Evolutionary conservation across 2,888 invertebrate species (phyloP), one percentile per base, ranked within the genome.

Genomic region (Rhamphomyia laevipes): DNA sequence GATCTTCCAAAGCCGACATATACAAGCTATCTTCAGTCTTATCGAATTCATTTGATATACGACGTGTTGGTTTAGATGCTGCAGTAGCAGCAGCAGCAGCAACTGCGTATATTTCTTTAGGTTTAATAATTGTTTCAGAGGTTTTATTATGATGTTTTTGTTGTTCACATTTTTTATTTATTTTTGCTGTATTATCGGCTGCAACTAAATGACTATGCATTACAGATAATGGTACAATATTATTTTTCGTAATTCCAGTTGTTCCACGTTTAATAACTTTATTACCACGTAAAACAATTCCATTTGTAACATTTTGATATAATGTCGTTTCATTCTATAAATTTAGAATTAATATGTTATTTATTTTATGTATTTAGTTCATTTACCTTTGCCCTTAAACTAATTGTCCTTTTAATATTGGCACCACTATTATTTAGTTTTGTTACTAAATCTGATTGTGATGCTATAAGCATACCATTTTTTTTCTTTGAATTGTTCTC

Each of bases 11-110:
- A 5, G 88, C 86, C 52, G 86, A 83, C 63, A 81, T 75, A 59
- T 89, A 87, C 33, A 88, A 69, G 18, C 86, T 84, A 40, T 86
- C 84, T 58, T 84, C 84, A 60, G 81, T 81, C 70, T 79, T 80
- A 61, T 81, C 80, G 54, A 84, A 83, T 46, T 82, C 78, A 70
- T 82, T 81, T 61, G 83, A 83, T 49, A 77, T 69, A 50, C 74
- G 70, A 1, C 70, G 70, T 10, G 76, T 75, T 33, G 23, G 9
- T 40, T 73, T 23, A 3, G 27, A 40, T 15, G 72, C 73, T 47
- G 73, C n/a, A n/a, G n/a, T n/a, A n/a, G n/a, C 53, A 30, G 71
- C 70, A 58, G 66, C 44, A 70, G 71, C 4, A 71, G 57, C 38
- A 66, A 27, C 12, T 23, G 27, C 27, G 4, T 15, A 42, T 13